These are phyloP conservation scores for Dicentrarchus labrax DNA, from an alignment of 2,113 vertebrate species.

Conservation along the genomic window DNA sequence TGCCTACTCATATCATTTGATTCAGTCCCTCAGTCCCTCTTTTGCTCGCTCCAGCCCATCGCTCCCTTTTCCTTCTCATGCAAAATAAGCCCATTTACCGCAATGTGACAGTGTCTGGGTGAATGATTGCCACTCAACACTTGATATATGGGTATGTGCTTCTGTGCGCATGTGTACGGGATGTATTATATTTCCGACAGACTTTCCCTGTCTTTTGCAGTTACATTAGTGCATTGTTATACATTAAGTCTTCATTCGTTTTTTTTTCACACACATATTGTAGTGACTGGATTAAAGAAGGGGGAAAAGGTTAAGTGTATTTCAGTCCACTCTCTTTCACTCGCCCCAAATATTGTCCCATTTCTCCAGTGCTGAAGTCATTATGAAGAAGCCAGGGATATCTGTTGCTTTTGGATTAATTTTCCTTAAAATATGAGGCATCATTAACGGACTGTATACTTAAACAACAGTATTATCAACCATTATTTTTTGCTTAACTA, in stretches of 20 bases:
- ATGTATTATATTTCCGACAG: slow-evolving; percentile 46
- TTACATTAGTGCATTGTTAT: slow-evolving; percentile 48
- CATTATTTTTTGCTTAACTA: neutral
- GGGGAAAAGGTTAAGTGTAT: neutral
- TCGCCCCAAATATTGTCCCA: neutral
- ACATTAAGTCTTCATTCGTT: slow-evolving; percentile 21
- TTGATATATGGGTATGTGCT: slow-evolving; percentile 68
- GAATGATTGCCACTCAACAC: slow-evolving; percentile 79
- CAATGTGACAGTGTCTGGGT: slow-evolving; percentile 78
- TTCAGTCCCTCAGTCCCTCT: slow-evolving; percentile 73
- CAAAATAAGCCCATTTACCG: slow-evolving; percentile 80
- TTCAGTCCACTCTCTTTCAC: slow-evolving; percentile 2
- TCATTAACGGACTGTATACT: too few species aligned
- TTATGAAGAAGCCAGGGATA: neutral
- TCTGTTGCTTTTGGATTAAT: too few species aligned
- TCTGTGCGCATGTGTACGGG: slow-evolving; percentile 58
- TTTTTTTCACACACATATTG: slow-evolving; percentile 17
- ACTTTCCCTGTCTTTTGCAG: slow-evolving; percentile 38
- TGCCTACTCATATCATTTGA: slow-evolving; percentile 85
- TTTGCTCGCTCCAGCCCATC: slow-evolving; percentile 72
- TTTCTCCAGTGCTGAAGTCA: neutral
- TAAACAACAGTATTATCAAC: too few species aligned
- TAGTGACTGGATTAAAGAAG: slow-evolving; percentile 43
- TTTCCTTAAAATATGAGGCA: too few species aligned
- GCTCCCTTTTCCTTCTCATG: slow-evolving; percentile 72